Evolutionary conservation across 2,888 invertebrate species (phyloP).

Genomic region (Odontocerum albicorne): DNA sequence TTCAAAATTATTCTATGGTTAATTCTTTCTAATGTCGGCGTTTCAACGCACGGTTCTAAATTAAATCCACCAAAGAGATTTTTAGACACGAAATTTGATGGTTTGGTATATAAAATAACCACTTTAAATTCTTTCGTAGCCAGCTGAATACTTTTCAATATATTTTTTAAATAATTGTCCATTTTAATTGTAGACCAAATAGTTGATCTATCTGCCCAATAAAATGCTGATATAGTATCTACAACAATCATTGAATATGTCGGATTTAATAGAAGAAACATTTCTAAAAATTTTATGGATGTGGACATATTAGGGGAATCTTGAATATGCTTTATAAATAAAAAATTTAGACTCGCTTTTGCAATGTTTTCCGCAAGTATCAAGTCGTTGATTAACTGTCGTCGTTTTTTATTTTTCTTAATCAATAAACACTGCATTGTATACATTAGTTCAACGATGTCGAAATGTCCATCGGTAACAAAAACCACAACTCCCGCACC

Average conservation of each 20-base stretch:
- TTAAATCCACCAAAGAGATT: no score
- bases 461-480: constrained; percentile 51
- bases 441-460: constrained; percentile 40
- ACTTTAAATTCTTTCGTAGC: constrained; percentile 54
- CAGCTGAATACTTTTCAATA: constrained; percentile 49
- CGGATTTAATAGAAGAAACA: constrained; percentile 44
- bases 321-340: constrained; percentile 48
- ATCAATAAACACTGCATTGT: constrained; percentile 38
- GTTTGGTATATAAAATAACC: constrained; percentile 56
- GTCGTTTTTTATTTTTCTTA: constrained; percentile 37
- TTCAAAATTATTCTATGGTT: constrained; percentile 48
- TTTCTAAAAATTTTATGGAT: constrained; percentile 51
- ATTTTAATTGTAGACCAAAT: constrained; percentile 51
- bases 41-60: constrained; percentile 41
- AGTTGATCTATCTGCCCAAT: constrained; percentile 53
- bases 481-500: constrained; percentile 47
- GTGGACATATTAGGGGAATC: constrained; percentile 49
- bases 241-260: constrained; percentile 50
- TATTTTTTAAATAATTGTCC: constrained; percentile 53
- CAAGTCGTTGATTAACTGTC: constrained; percentile 28
- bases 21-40: constrained; percentile 42
- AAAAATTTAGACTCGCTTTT: constrained; percentile 41
- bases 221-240: constrained; percentile 54
- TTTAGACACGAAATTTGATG: constrained; percentile 52
- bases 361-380: constrained; percentile 37